Evolutionary conservation across 2,888 invertebrate species (phyloP).

Genomic region (Dimorphilus gyrociliatus): DNA sequence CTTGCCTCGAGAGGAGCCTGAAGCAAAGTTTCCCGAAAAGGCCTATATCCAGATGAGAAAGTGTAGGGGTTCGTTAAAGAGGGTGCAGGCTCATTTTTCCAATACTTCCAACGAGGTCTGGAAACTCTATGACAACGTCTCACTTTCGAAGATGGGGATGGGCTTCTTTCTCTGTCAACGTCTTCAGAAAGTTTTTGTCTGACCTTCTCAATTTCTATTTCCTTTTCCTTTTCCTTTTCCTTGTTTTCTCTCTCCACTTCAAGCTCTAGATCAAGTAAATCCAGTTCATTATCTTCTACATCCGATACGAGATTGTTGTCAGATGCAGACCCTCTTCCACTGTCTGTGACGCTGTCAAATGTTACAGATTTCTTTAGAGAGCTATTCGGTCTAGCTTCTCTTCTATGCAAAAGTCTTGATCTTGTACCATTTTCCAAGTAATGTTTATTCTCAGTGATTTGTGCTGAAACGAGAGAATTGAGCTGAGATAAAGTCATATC

Average conservation of each 20-base stretch:
- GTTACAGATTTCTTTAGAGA: conserved; percentile 7
- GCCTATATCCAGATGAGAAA: conserved; percentile 5
- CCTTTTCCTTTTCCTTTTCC: no score
- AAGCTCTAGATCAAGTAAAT: background rate
- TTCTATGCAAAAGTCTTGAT: conserved; percentile 16
- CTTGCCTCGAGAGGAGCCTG: conserved; percentile 23
- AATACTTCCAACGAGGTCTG: conserved; percentile 16
- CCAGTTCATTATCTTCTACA: no score
- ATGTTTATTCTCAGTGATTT: conserved; percentile 12
- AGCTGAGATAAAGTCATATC: conserved; percentile 23
- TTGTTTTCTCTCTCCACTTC: no score
- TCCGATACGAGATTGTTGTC: no score
- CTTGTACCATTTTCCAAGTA: conserved; percentile 13
- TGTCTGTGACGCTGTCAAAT: conserved; percentile 6
- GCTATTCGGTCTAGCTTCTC: background rate
- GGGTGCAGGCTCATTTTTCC: conserved; percentile 21
- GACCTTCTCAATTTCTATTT: no score
- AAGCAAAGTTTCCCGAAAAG: conserved; percentile 21
- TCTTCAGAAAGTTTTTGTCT: no score
- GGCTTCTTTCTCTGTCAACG: no score
- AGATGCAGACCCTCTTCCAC: no score
- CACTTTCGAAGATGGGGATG: no score
- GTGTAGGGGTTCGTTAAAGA: conserved; percentile 13
- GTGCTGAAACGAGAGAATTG: conserved; percentile 22
- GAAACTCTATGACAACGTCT: no score